Evolutionary conservation across 2,888 invertebrate genomes (phyloP), one percentile per base, ranked within the genome.

Genomic region (Acanthosepion esculentum): DNA sequence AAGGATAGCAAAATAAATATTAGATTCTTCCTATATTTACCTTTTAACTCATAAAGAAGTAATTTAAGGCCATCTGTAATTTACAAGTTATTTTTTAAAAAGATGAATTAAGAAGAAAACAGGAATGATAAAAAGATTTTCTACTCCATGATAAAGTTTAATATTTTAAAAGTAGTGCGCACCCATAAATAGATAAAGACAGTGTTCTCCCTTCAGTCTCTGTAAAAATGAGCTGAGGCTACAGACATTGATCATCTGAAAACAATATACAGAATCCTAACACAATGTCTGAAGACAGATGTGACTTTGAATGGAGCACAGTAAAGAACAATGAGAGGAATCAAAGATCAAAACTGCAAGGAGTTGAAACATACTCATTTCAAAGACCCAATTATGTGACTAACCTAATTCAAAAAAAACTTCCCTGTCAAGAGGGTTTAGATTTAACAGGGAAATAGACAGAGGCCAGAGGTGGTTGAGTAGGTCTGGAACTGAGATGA

Each of bases 401-500:
- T 78, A 78, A 78, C 12, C 78, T 78, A 78, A 78, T 78, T 78
- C 78, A 93, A 48, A 93, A 94, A n/a, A 55, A 29, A 23, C 41
- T 94, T 94, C 92, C 53, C 33, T 91, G 50, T 95, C 93, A 95
- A 59, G 95, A 94, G 23, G 94, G 93, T 33, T 93, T 94, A 4
- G 94, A 48, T 91, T 95, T 94, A 26, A 48, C 96, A 41, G 97
- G 97, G 95, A 97, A 97, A 94, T 97, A 97, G 15, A 96, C 96
- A 20, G 97, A 97, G 26, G 96, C 96, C 48, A 97, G 96, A 15
- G 96, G 96, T 48, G 96, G 96, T 59, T 94, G 94, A 23, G 29
- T 94, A 33, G 94, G 94, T 18, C 64, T 53, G n/a, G 48, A 48
- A 33, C 12, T 94, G 48, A 94, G 94, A 29, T 94, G 94, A 55